Percentiles rank a stretch among this genome's conserved stretches.
Conservation (phyloP, 2,797 vertebrate species). For the Microctenopoma steveboyesi region DNA sequence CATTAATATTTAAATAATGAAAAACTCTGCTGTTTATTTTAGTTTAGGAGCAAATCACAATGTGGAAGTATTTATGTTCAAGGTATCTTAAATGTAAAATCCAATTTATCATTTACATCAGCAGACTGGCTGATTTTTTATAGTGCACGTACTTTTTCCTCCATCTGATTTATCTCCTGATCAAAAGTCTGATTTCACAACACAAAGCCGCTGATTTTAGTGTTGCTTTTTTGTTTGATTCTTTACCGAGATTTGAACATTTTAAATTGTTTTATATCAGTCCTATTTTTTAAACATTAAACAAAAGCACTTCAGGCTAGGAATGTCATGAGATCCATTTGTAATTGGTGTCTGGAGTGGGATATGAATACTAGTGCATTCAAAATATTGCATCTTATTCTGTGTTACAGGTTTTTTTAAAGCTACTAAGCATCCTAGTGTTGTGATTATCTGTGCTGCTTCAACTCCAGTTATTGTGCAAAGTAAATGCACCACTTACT, state of each 20-base stretch:
- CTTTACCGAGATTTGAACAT: conserved; percentile 24
- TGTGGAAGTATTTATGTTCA: conserved; percentile 27
- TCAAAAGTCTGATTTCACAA: conserved; percentile 29
- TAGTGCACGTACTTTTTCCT: conserved; percentile 24
- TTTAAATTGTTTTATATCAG: conserved; percentile 32
- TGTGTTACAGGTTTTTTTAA: conserved; percentile 34
- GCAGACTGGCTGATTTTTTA: conserved; percentile 38
- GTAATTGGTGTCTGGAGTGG: conserved; percentile 22
- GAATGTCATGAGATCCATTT: conserved; percentile 39
- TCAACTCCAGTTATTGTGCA: conserved; percentile 49
- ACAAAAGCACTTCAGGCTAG: conserved; percentile 28
- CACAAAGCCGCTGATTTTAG: conserved; percentile 30
- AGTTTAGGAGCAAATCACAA: conserved; percentile 6
- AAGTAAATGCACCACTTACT: conserved; percentile 37
- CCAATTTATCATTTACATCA: conserved; percentile 15
- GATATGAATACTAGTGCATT: conserved; percentile 25
- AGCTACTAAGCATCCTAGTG: conserved; percentile 39
- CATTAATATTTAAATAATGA: conserved; percentile 3
- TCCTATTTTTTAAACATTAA: conserved; percentile 28
- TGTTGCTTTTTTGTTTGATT: conserved; percentile 25
- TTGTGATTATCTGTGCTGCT: conserved; percentile 50
- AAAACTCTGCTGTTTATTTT: conserved; percentile 31
- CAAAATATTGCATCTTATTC: conserved; percentile 36
- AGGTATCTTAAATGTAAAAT: conserved; percentile 31
- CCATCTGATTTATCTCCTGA: conserved; percentile 11